Evolutionary conservation across 2,888 invertebrate species (phyloP).

Genomic region (Drosophila hamatofila): DNA sequence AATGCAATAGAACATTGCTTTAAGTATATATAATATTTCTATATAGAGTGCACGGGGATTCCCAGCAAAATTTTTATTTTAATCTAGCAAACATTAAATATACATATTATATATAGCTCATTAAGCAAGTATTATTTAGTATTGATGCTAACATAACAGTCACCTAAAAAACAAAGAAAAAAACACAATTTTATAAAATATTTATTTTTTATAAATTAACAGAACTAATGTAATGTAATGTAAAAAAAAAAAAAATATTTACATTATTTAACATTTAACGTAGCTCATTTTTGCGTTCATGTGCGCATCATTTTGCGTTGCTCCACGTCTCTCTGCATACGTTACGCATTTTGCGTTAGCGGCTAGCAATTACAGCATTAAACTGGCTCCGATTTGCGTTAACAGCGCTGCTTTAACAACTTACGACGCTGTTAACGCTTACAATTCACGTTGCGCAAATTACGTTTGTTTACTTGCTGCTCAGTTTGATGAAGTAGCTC

Average conservation of each 20-base stretch:
- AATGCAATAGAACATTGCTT: neutral
- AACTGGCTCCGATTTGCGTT: constrained; percentile 19
- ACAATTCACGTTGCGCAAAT: constrained; percentile 36
- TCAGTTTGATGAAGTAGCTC: constrained; percentile 53
- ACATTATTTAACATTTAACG: neutral
- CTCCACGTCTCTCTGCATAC: neutral
- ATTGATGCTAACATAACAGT: neutral
- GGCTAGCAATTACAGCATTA: neutral
- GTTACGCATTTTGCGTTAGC: constrained; percentile 12
- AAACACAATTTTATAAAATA: too few species aligned
- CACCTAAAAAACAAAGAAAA: neutral
- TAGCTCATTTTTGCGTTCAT: neutral
- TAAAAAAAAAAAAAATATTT: neutral
- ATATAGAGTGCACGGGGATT: neutral
- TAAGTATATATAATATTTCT: neutral
- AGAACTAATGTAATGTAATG: neutral
- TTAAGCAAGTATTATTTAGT: neutral
- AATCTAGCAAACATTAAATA: neutral
- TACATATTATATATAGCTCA: neutral
- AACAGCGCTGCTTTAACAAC: constrained; percentile 1
- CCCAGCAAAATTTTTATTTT: neutral
- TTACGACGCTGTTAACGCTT: constrained; percentile 18
- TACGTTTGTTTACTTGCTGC: constrained; percentile 57
- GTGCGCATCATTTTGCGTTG: neutral
- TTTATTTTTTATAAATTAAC: neutral